A percentile compares a stretch with the other conserved stretches of the same genome.
Conservation (phyloP, 1,140 invertebrate genomes). For the Pygmarrhopalites habei region DNA sequence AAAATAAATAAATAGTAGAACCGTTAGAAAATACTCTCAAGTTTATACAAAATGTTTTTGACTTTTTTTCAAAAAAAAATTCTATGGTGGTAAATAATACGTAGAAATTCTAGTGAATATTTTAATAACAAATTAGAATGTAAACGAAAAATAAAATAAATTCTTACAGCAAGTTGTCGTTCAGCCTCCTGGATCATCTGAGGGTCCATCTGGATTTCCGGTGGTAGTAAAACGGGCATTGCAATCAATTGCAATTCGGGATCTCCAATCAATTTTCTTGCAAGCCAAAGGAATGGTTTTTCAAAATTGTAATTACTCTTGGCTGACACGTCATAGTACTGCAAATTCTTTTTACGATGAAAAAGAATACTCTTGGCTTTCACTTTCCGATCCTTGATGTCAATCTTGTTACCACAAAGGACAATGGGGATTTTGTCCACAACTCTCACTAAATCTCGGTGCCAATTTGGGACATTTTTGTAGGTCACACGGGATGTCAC, state of each 20-base stretch:
- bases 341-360: slow-evolving; percentile 98
- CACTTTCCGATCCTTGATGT: slow-evolving; percentile 99
- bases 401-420: slow-evolving; percentile 86
- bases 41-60: no score
- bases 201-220: slow-evolving; percentile 97
- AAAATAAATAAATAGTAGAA: no score
- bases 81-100: background rate
- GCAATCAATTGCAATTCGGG: slow-evolving; percentile 98
- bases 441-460: slow-evolving; percentile 93
- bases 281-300: slow-evolving; percentile 98
- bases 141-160: no score
- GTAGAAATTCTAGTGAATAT: background rate
- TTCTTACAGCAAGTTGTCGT: slow-evolving; percentile 74
- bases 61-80: no score
- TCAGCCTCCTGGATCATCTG: slow-evolving; percentile 93
- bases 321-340: slow-evolving; percentile 99
- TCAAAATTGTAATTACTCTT: slow-evolving; percentile 99
- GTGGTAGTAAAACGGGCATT: slow-evolving; percentile 94
- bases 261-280: slow-evolving; percentile 95
- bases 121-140: no score
- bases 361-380: slow-evolving; percentile 99
- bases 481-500: slow-evolving; percentile 98
- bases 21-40: no score
- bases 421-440: slow-evolving; percentile 99
- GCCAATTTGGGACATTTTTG: slow-evolving; percentile 99